These are phyloP conservation scores for Acipenser transmontanus DNA, from an alignment of 2,797 vertebrate species.

Conservation along the genomic window DNA sequence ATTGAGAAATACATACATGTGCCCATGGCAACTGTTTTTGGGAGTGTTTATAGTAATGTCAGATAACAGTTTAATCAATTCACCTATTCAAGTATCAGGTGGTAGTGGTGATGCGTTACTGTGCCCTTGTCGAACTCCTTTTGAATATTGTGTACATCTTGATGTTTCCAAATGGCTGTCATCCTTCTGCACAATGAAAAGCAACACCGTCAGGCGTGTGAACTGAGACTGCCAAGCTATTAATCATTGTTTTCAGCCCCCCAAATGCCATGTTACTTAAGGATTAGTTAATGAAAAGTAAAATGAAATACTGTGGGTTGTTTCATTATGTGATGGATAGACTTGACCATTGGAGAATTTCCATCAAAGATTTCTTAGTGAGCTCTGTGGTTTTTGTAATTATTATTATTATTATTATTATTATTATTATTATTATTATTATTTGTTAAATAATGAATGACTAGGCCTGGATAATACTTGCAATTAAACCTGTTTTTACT, in stretches of 20 bases:
- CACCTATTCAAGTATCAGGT: neutral
- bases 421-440: no score
- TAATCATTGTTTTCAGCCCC: neutral
- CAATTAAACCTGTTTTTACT: no score
- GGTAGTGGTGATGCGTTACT: neutral
- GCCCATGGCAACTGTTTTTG: neutral
- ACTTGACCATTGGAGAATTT: no score
- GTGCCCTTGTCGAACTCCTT: neutral
- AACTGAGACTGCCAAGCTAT: neutral
- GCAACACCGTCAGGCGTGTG: neutral
- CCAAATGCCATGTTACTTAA: neutral
- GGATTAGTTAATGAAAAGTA: neutral
- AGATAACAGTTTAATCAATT: neutral
- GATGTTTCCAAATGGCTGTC: neutral
- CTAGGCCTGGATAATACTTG: no score
- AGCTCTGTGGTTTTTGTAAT: no score
- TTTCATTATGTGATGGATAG: neutral
- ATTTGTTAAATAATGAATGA: no score
- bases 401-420: no score
- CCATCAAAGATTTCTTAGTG: no score
- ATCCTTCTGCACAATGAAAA: neutral
- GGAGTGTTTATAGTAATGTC: neutral
- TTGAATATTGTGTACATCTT: neutral
- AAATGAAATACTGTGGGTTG: neutral
- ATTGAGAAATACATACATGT: neutral